Evolutionary conservation across 1,140 invertebrate genomes (phyloP).

Genomic region (Halictus rubicundus): DNA sequence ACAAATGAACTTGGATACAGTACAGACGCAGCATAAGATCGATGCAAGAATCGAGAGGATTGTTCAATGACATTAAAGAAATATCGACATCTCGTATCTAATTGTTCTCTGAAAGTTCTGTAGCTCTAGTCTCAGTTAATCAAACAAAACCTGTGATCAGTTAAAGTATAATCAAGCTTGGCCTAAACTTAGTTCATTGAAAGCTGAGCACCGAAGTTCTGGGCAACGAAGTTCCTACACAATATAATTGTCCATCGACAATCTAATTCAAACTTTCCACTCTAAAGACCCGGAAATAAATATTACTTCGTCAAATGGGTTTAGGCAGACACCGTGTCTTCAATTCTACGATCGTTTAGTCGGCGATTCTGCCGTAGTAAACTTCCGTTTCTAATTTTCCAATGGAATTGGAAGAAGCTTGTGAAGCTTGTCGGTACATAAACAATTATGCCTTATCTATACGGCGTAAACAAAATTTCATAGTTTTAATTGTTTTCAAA

Average conservation of each 20-base stretch:
- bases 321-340: neutral
- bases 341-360: no score
- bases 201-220: neutral
- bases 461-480: no score
- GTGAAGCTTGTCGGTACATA: no score
- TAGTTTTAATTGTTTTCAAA: no score
- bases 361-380: no score
- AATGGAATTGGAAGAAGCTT: no score
- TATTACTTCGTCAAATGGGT: neutral
- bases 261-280: neutral
- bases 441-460: no score
- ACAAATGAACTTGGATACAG: no score
- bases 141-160: neutral
- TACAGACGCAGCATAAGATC: no score
- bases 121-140: neutral
- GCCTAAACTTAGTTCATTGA: slow-evolving; percentile 9
- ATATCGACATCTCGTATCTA: neutral
- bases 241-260: slow-evolving; percentile 3
- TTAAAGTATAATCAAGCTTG: slow-evolving; percentile 11
- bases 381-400: no score
- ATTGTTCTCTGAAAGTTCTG: neutral
- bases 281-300: neutral
- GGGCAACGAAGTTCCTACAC: neutral
- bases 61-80: no score
- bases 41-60: no score